Evolutionary conservation across 92 coral and sea anemone genomes (phyloP).

Genomic region (Zoanthus sociatus): DNA sequence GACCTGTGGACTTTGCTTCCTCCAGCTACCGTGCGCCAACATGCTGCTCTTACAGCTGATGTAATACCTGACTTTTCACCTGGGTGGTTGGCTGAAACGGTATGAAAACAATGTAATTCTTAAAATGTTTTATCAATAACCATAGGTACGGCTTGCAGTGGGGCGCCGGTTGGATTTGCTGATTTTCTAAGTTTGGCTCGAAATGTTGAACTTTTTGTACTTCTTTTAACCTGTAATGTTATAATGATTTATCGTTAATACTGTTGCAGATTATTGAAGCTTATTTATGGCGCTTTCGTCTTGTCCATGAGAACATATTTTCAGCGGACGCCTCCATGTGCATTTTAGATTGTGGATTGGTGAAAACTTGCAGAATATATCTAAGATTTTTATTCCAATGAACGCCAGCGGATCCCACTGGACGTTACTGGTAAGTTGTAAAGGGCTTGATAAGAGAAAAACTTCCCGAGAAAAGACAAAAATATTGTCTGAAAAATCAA

Average conservation of each 20-base stretch:
- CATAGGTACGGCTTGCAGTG: no score
- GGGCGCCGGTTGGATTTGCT: no score
- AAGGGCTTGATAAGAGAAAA: no score
- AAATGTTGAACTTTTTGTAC: no score
- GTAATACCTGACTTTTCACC: neutral
- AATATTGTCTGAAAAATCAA: no score
- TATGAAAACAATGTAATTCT: neutral
- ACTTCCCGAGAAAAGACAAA: no score
- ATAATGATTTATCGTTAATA: neutral
- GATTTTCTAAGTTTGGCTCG: no score
- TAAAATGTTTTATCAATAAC: no score
- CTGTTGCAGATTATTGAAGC: slow-evolving; percentile 63
- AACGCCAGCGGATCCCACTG: slow-evolving; percentile 62
- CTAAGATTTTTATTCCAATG: slow-evolving; percentile 69
- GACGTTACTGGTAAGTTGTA: slow-evolving; percentile 66
- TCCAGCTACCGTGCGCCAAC: slow-evolving; percentile 3
- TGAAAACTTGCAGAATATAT: slow-evolving; percentile 39
- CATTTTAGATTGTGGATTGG: slow-evolving; percentile 67
- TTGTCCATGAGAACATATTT: slow-evolving; percentile 37
- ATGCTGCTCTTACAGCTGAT: neutral
- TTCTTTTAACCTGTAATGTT: neutral
- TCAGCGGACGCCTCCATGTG: slow-evolving; percentile 72
- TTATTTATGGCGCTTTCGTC: slow-evolving; percentile 53
- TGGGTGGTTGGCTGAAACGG: slow-evolving; percentile 9
- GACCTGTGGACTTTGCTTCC: slow-evolving; percentile 19